A percentile compares a stretch with the other conserved stretches of the same genome.
phyloP scores from a whole-genome alignment of 2,113 vertebrate genomes.

The Isurus oxyrinchus region DNA sequence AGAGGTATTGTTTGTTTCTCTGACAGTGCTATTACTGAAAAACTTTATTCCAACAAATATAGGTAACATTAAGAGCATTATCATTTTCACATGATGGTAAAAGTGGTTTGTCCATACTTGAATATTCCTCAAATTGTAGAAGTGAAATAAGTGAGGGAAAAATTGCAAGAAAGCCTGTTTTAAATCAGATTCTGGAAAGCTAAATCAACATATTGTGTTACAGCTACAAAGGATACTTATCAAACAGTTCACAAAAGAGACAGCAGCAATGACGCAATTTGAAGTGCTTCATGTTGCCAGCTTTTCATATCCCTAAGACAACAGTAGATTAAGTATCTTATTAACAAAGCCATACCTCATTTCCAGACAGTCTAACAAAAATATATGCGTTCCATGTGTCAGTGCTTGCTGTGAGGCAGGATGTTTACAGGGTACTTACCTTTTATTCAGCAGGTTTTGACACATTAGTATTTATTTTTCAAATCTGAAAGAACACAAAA shows the following conservation, averaged over 20 bases:
- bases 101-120: neutral
- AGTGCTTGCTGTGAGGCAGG: neutral
- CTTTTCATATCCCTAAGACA: slow-evolving; percentile 33
- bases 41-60: neutral
- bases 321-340: slow-evolving; percentile 11
- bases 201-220: slow-evolving; percentile 30
- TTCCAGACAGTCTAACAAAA: neutral
- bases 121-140: neutral
- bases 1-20: neutral
- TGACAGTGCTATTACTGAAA: neutral
- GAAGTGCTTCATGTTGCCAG: slow-evolving; percentile 22
- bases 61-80: neutral
- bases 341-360: slow-evolving; percentile 28
- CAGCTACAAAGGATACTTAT: slow-evolving; percentile 23
- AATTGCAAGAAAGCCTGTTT: neutral
- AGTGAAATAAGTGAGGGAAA: neutral
- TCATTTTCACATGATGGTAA: neutral
- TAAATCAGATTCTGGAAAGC: neutral
- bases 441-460: slow-evolving; percentile 8
- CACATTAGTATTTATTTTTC: neutral
- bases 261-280: slow-evolving; percentile 18
- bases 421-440: neutral
- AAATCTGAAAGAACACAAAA: neutral
- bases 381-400: neutral
- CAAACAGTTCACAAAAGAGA: neutral